Conservation (phyloP, 2,888 invertebrate genomes). For the Drosophila longiperda region DNA sequence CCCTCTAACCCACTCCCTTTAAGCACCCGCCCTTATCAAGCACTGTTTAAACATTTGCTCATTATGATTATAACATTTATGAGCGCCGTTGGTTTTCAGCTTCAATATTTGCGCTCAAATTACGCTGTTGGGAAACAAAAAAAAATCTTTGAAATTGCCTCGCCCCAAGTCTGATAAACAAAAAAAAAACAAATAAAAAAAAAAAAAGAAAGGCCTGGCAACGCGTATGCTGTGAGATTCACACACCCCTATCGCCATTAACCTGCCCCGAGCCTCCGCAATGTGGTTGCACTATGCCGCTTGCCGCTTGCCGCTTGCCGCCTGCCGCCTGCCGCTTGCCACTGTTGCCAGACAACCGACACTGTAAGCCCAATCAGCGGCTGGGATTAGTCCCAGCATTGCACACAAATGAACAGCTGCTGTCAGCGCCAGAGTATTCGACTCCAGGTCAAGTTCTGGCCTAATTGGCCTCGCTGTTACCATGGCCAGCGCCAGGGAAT, state of each 20-base stretch:
- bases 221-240: constrained; percentile 3
- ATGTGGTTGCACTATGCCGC: constrained; percentile 22
- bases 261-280: neutral
- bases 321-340: too few species aligned
- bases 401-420: constrained; percentile 56
- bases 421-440: constrained; percentile 13
- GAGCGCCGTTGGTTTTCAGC: constrained; percentile 63
- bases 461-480: constrained; percentile 47
- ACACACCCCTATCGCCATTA: constrained; percentile 10
- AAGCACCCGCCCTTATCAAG: neutral
- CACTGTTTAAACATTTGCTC: constrained; percentile 76
- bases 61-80: constrained; percentile 76
- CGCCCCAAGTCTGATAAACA: constrained; percentile 18
- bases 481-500: constrained; percentile 18
- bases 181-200: neutral
- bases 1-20: neutral
- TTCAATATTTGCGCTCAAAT: constrained; percentile 76
- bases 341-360: constrained; percentile 41
- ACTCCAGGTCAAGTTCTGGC: constrained; percentile 15
- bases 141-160: constrained; percentile 37
- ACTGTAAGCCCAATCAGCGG: constrained; percentile 40
- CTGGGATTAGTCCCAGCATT: constrained; percentile 52
- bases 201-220: neutral
- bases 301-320: neutral
- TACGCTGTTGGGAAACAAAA: constrained; percentile 60